Evolutionary conservation across 64 coral and sea anemone species (phyloP), one percentile per base, ranked within the genome.

Genomic region (Montipora capricornis): DNA sequence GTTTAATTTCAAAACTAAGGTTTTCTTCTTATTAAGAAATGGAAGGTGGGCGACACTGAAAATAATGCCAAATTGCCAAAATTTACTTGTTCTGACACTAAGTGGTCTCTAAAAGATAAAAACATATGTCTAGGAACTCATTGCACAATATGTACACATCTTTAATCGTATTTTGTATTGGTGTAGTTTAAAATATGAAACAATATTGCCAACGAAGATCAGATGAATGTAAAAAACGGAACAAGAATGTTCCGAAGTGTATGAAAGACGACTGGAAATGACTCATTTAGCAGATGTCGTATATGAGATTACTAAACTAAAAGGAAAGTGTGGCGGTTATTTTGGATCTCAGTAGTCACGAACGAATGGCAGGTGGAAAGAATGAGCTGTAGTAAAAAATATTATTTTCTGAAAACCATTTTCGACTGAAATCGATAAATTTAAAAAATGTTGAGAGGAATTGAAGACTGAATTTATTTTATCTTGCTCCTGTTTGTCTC

Each of bases 21-120:
- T 71, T 24, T 71, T 71, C 20, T 71, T 9, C 17, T 24, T 19
- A 4, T 22, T 71, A 6, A 6, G 68, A 24, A 71, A 71, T 24
- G 20, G 17, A 68, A 15, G 17, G 17, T 15, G 17, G 10, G 1
- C 64, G 15, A 19, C 64, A 68, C n/a, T n/a, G n/a, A n/a, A 68
- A 71, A n/a, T 22, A 2, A 71, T 68, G 37, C 7, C 9, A 71
- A 86, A 68, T 66, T 5, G 37, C 37, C 6, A 22, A 13, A 47
- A 17, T 17, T 15, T 66, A 68, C 6, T 84, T 46, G 5, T 5
- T 16, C 7, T 1, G 12, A 16, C 24, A 8, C 3, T 44, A 62
- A 82, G 49, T 80, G 49, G 16, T 8, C 77, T 29, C 3, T 47
- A 78, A 78, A 78, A 48, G 61, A 44, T 82, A 44, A 82, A 82